A percentile compares a stretch with the other conserved stretches of the same genome.
Evolutionary conservation across 2,888 invertebrate genomes (phyloP).

Genomic region (Pantelozetes paolii): DNA sequence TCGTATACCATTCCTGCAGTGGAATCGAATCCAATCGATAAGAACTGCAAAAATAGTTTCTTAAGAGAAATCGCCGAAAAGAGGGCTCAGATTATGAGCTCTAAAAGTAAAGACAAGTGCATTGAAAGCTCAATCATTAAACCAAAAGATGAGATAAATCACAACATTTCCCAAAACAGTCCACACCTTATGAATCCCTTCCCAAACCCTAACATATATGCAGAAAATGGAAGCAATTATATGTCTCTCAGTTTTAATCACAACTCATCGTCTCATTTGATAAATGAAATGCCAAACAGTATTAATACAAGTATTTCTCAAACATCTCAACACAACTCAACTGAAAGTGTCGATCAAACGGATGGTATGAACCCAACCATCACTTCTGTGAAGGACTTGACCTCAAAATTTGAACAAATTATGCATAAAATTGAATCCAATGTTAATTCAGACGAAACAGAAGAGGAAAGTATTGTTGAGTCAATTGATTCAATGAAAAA

Average conservation of each 20-base stretch:
- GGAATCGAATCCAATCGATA: not conserved
- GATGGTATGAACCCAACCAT: not conserved
- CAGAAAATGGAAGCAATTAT: constrained; percentile 5
- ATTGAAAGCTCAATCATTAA: not conserved
- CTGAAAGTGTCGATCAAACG: not conserved
- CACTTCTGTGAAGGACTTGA: constrained; percentile 69
- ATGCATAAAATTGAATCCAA: constrained; percentile 38
- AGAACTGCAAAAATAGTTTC: constrained; percentile 30
- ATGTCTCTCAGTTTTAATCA: constrained; percentile 8
- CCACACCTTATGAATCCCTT: not conserved
- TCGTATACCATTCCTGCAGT: not conserved
- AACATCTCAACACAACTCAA: not conserved
- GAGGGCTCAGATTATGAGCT: constrained; percentile 37
- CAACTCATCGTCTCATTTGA: not conserved
- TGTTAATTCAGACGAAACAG: constrained; percentile 33
- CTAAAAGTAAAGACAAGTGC: not conserved
- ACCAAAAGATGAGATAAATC: constrained; percentile 7
- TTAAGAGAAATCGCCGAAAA: constrained; percentile 33
- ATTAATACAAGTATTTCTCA: constrained; percentile 21
- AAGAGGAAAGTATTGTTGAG: constrained; percentile 45
- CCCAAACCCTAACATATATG: not conserved
- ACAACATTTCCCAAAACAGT: not conserved
- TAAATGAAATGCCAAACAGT: constrained; percentile 9
- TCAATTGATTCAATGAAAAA: constrained; percentile 25
- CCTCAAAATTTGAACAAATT: constrained; percentile 69